Percentiles rank a stretch among this genome's conserved stretches.
phyloP scores from a whole-genome alignment of 2,888 invertebrate genomes.

The Epsilonema sp. region DNA sequence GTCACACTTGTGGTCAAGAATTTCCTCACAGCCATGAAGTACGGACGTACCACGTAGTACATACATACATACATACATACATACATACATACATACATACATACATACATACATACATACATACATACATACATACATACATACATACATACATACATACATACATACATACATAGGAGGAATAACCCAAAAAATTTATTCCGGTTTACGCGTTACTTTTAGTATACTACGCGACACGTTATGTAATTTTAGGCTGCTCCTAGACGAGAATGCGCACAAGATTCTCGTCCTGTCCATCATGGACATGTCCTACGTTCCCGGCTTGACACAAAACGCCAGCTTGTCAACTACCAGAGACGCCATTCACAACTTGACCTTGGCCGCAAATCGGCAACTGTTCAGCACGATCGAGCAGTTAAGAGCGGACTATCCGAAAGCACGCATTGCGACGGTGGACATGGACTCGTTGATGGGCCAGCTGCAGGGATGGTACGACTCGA shows the following conservation, averaged over 20 bases:
- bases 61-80: no score
- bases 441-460: not conserved
- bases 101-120: no score
- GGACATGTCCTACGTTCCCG: not conserved
- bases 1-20: conserved; percentile 14
- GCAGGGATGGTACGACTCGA: not conserved
- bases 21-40: conserved; percentile 13
- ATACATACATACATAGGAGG: no score
- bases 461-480: not conserved
- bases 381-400: not conserved
- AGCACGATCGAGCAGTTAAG: not conserved
- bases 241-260: no score
- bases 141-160: no score
- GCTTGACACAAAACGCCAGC: no score
- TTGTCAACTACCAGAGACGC: not conserved
- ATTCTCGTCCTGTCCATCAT: not conserved
- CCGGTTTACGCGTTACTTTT: no score
- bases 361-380: not conserved
- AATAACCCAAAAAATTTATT: no score
- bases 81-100: no score
- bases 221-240: no score
- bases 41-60: no score
- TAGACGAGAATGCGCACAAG: conserved; percentile 3
- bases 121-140: no score
- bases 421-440: not conserved